Evolutionary conservation across 2,797 vertebrate genomes (phyloP).

Genomic region (Sebastes variabilis): DNA sequence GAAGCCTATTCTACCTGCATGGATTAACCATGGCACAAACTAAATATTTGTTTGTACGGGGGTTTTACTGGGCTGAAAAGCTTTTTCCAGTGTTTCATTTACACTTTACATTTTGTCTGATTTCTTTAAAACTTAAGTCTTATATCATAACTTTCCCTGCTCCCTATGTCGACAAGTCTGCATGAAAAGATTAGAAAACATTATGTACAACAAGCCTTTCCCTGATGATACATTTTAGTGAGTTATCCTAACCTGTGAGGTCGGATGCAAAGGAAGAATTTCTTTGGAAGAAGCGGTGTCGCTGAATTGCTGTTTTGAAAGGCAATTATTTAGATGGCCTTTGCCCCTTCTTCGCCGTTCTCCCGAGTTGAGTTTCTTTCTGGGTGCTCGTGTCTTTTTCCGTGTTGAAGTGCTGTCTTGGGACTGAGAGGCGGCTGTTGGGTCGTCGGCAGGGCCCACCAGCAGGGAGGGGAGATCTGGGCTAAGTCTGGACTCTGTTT

Average conservation of each 20-base stretch:
- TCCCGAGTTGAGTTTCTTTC: conserved; percentile 21
- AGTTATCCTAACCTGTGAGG: conserved; percentile 28
- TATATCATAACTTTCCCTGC: neutral
- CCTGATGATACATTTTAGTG: neutral
- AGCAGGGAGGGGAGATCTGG: conserved; percentile 55
- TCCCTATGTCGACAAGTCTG: neutral
- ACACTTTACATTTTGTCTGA: neutral
- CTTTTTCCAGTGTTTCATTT: neutral
- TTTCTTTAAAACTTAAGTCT: neutral
- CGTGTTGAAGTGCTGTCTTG: conserved; percentile 64
- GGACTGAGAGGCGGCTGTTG: neutral
- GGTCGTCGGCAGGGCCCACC: conserved; percentile 36
- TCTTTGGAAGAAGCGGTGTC: conserved; percentile 17
- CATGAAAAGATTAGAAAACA: neutral
- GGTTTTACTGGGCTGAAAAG: neutral
- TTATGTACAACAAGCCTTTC: neutral
- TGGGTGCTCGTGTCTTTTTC: conserved; percentile 50
- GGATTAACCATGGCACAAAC: neutral
- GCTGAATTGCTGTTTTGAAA: conserved; percentile 41
- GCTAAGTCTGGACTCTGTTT: conserved; percentile 44
- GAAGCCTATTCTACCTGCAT: neutral
- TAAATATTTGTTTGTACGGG: neutral
- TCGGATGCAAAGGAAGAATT: neutral
- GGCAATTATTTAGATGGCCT: neutral
- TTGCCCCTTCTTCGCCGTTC: conserved; percentile 11